Conservation (phyloP, 1,140 invertebrate genomes). For the Macrobrachium rosenbergii region DNA sequence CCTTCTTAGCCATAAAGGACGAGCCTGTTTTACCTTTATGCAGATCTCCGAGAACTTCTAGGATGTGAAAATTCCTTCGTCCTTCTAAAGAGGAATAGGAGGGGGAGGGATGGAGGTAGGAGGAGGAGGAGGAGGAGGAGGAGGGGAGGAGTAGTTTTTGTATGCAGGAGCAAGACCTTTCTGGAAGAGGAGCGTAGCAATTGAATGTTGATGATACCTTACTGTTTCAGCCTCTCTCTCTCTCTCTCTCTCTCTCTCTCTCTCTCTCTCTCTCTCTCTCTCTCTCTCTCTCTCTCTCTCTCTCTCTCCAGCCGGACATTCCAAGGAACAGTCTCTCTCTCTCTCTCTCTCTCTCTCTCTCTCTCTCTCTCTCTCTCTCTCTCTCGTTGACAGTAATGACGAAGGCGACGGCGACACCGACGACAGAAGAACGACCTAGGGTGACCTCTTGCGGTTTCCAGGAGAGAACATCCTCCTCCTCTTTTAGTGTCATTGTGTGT, state of each 20-base stretch:
- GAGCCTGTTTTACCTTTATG: too few relatives aligned
- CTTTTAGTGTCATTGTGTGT: too few relatives aligned
- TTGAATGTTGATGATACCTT: background rate
- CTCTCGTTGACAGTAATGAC: constrained; percentile 11
- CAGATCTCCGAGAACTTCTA: too few relatives aligned
- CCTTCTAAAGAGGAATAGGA: too few relatives aligned
- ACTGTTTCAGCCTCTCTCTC: background rate
- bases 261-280: constrained; percentile 24
- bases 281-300: constrained; percentile 25
- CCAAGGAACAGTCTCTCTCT: background rate
- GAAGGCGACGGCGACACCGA: too few relatives aligned
- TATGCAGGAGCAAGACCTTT: background rate
- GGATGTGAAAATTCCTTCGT: too few relatives aligned
- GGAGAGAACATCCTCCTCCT: too few relatives aligned
- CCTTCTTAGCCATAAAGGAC: too few relatives aligned
- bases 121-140: background rate
- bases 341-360: constrained; percentile 31
- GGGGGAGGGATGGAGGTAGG: background rate
- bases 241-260: constrained; percentile 11
- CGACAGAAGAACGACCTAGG: too few relatives aligned
- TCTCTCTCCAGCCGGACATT: background rate
- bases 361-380: constrained; percentile 23
- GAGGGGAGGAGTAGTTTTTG: too few relatives aligned
- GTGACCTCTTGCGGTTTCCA: too few relatives aligned
- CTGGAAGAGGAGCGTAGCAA: background rate